Percentiles rank a stretch among this genome's conserved stretches.
Evolutionary conservation across 2,888 invertebrate species (phyloP).

Genomic region (Willowsia nigromaculata): DNA sequence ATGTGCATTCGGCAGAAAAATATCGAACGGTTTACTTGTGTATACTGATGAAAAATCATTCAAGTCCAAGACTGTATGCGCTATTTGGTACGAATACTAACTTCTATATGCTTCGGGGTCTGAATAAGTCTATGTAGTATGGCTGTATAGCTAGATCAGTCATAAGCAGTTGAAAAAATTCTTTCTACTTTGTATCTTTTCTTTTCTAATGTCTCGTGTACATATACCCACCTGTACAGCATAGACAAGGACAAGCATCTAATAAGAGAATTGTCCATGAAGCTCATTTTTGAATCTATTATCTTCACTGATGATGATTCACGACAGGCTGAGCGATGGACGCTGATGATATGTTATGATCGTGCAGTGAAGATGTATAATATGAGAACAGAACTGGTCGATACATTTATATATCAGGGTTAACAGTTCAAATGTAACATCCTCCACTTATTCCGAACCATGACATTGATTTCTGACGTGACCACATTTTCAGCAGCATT

Average conservation of each 20-base stretch:
- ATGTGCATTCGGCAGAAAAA: constrained; percentile 2
- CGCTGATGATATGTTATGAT: constrained; percentile 39
- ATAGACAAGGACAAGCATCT: constrained; percentile 7
- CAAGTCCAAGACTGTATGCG: not conserved
- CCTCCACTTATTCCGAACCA: too few relatives aligned
- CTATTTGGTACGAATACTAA: too few relatives aligned
- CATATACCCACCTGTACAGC: constrained; percentile 19
- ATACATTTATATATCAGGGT: too few relatives aligned
- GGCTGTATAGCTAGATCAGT: too few relatives aligned
- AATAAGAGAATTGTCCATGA: constrained; percentile 55
- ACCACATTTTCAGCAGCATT: too few relatives aligned
- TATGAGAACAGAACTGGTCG: too few relatives aligned
- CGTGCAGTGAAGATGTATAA: not conserved
- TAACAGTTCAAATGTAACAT: too few relatives aligned
- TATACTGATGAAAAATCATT: constrained; percentile 40
- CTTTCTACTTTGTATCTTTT: not conserved
- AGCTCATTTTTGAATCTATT: constrained; percentile 58
- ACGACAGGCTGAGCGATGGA: too few relatives aligned
- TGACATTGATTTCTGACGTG: too few relatives aligned
- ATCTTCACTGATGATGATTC: constrained; percentile 56
- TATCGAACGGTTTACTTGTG: constrained; percentile 43
- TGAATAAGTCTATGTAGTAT: too few relatives aligned
- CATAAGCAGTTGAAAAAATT: too few relatives aligned
- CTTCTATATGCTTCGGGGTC: too few relatives aligned
- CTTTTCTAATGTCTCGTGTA: not conserved